phyloP scores from a whole-genome alignment of 2,888 invertebrate genomes.

The Callyntrura guangdongensis region DNA sequence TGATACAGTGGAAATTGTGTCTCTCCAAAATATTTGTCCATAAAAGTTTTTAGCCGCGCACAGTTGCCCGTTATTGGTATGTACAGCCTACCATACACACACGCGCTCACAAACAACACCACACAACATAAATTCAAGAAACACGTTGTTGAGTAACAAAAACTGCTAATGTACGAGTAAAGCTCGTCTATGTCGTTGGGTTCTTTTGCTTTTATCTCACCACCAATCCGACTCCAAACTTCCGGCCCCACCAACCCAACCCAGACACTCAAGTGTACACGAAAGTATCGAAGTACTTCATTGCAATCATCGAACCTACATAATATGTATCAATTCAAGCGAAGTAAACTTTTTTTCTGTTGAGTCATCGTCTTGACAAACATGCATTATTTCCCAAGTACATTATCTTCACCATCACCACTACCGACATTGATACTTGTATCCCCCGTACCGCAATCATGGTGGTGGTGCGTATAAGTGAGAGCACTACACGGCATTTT shows the following conservation, averaged over 20 bases:
- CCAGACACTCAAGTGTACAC: slow-evolving; percentile 1
- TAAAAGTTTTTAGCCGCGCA: slow-evolving; percentile 12
- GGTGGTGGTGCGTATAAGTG: too few species aligned
- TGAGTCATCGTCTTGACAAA: slow-evolving; percentile 73
- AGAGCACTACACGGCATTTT: neutral
- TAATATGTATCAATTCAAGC: slow-evolving; percentile 53
- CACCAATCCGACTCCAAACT: slow-evolving; percentile 70
- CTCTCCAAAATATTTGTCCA: slow-evolving; percentile 49
- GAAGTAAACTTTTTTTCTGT: slow-evolving; percentile 65
- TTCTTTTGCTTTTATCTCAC: slow-evolving; percentile 61
- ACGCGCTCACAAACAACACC: neutral
- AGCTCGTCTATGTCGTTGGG: slow-evolving; percentile 1
- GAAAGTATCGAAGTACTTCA: slow-evolving; percentile 54
- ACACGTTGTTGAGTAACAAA: slow-evolving; percentile 53
- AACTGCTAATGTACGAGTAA: slow-evolving; percentile 35
- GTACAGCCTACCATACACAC: neutral
- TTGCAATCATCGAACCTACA: slow-evolving; percentile 62
- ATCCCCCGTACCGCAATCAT: neutral
- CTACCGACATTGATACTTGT: slow-evolving; percentile 21
- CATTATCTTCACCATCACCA: slow-evolving; percentile 58
- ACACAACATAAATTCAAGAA: slow-evolving; percentile 31
- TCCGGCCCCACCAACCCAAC: slow-evolving; percentile 61
- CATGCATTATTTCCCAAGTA: slow-evolving; percentile 71
- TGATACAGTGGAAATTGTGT: slow-evolving; percentile 70
- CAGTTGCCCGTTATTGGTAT: slow-evolving; percentile 27